Conservation (phyloP, 1,140 invertebrate species). For the Oscheius sp. region DNA sequence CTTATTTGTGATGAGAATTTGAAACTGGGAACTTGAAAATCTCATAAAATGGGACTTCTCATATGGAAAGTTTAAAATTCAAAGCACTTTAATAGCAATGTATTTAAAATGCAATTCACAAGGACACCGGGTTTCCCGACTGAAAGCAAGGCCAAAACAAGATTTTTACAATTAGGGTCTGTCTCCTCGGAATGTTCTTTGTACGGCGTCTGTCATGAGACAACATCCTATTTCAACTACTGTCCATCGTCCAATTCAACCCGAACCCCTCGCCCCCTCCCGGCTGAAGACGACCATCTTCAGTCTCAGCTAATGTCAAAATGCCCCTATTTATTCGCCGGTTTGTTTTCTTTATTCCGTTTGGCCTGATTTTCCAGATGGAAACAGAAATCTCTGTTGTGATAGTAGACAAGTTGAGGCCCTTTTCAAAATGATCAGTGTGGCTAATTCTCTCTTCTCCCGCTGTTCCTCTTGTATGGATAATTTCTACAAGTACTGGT, state of each 20-base stretch:
- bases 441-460: not conserved
- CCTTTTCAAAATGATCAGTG: conserved; percentile 3
- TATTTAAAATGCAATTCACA: too few species aligned
- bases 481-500: conserved; percentile 1
- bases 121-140: too few species aligned
- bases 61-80: too few species aligned
- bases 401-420: not conserved
- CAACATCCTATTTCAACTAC: not conserved
- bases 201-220: conserved; percentile 1
- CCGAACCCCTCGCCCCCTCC: not conserved
- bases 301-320: not conserved
- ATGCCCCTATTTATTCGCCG: not conserved
- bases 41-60: too few species aligned
- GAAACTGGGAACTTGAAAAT: too few species aligned
- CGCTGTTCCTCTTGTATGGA: conserved; percentile 4
- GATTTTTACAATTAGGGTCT: too few species aligned
- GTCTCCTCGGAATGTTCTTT: not conserved
- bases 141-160: too few species aligned
- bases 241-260: not conserved
- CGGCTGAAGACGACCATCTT: not conserved
- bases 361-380: not conserved
- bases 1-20: too few species aligned
- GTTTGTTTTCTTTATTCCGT: not conserved
- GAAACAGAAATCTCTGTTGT: not conserved
- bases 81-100: too few species aligned